Conservation (phyloP, 2,113 vertebrate genomes). For the Bagarius yarrelli region DNA sequence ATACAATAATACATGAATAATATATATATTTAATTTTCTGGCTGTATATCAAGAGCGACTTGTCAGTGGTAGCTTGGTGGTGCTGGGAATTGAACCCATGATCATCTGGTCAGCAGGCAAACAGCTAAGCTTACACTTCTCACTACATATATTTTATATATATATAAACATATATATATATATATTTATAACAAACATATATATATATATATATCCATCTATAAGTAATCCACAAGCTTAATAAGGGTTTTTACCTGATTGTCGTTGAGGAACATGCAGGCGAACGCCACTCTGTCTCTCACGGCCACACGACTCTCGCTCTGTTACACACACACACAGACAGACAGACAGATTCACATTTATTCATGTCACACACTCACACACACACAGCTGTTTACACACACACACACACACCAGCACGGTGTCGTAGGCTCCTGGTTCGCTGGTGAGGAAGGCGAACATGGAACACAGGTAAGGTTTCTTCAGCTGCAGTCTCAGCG, state of each 20-base stretch:
- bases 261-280: slow-evolving; percentile 94
- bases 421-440: slow-evolving; percentile 87
- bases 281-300: slow-evolving; percentile 93
- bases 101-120: too few relatives aligned
- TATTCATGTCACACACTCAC: slow-evolving; percentile 34
- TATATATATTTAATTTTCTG: background rate
- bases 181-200: too few relatives aligned
- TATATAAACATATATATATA: too few relatives aligned
- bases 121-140: too few relatives aligned
- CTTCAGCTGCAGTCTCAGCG: slow-evolving; percentile 87
- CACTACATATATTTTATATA: too few relatives aligned
- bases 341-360: background rate
- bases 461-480: slow-evolving; percentile 94
- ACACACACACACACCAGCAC: slow-evolving; percentile 79
- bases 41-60: background rate
- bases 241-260: slow-evolving; percentile 76
- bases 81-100: too few relatives aligned
- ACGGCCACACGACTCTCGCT: slow-evolving; percentile 91
- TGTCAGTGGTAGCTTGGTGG: too few relatives aligned
- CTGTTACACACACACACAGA: slow-evolving; percentile 63
- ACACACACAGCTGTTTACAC: background rate
- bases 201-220: too few relatives aligned
- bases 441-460: slow-evolving; percentile 99
- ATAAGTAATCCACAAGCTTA: background rate
- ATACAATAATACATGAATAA: too few relatives aligned